Evolutionary conservation across 2,797 vertebrate genomes (phyloP), one percentile per base, ranked within the genome.

Genomic region (Xenentodon cancila): DNA sequence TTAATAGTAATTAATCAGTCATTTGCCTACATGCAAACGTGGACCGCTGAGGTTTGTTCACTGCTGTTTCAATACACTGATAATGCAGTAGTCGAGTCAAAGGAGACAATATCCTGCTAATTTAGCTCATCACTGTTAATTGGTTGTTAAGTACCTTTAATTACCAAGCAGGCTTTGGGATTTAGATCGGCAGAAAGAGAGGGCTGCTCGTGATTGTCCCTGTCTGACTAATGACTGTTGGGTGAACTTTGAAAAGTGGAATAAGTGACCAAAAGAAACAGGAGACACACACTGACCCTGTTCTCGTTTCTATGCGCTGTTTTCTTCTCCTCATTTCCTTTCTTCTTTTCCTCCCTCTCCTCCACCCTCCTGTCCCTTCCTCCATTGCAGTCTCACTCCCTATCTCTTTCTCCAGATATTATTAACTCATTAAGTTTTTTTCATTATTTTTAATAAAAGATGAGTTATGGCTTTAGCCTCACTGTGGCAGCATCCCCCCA

Each of bases 381-480:
- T 89, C 75, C 75, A 71, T 85, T 84, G 75, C 82, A 68, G 74
- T 82, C 85, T 86, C 84, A 68, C 82, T 83, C 82, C 67, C 85
- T 69, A 81, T 87, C 82, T 83, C 86, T 86, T 90, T 88, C 89
- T 88, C 83, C 78, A 84, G 89, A 92, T 91, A 90, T 91, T 91
- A 91, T 91, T 91, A 91, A 91, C 86, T 91, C 91, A 91, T 92
- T 91, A 90, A 89, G 86, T 90, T 90, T 91, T 90, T 92, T 91
- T 91, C 88, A 90, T 91, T 89, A 90, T 90, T 89, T 89, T 90
- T 89, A 91, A 92, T 92, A 91, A 92, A 91, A 91, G 90, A 92
- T 92, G 91, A 91, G 91, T 91, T 91, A 92, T 92, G 91, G 88
- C 89, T 91, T 90, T 87, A 91, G 91, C 90, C 84, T 90, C 84